A percentile compares a stretch with the other conserved stretches of the same genome.
These are phyloP conservation scores for Caenorhabditis sinica DNA, from an alignment of 2,888 invertebrate species.

Conservation along the genomic window DNA sequence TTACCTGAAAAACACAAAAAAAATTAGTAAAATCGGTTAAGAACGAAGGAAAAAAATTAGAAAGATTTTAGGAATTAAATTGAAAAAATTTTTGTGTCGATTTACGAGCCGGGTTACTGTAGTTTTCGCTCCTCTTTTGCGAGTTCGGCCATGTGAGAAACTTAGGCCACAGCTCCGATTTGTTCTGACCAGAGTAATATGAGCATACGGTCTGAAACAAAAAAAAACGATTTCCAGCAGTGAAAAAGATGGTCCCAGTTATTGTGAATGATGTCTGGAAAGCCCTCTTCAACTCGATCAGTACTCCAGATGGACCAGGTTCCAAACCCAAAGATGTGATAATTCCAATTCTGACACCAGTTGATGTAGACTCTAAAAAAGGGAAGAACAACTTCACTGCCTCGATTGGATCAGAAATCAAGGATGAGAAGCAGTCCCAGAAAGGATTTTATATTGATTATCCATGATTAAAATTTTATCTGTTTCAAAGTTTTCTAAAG, in stretches of 20 bases:
- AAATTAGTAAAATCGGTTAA: too few species aligned
- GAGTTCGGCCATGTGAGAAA: too few species aligned
- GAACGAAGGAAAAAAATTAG: too few species aligned
- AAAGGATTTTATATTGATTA: slow-evolving; percentile 60
- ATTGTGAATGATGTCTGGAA: slow-evolving; percentile 73
- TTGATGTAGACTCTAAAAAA: background rate
- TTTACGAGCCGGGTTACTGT: too few species aligned
- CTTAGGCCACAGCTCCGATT: too few species aligned
- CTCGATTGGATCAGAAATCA: slow-evolving; percentile 20
- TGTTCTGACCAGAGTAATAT: too few species aligned
- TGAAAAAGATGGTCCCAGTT: slow-evolving; percentile 71
- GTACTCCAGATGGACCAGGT: slow-evolving; percentile 28
- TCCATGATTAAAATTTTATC: slow-evolving; percentile 24
- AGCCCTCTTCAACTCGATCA: slow-evolving; percentile 65
- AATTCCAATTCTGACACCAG: slow-evolving; percentile 31
- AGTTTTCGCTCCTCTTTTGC: too few species aligned
- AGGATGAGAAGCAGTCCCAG: slow-evolving; percentile 47
- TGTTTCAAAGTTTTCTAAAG: background rate
- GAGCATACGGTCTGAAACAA: too few species aligned
- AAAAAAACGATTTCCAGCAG: slow-evolving; percentile 68
- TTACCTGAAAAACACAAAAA: too few species aligned
- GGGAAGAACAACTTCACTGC: background rate
- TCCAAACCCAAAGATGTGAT: slow-evolving; percentile 5
- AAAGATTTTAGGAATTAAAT: too few species aligned
- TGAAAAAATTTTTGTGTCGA: too few species aligned